These are phyloP conservation scores for Lottia scabra DNA, from an alignment of 2,888 invertebrate species.

Conservation along the genomic window DNA sequence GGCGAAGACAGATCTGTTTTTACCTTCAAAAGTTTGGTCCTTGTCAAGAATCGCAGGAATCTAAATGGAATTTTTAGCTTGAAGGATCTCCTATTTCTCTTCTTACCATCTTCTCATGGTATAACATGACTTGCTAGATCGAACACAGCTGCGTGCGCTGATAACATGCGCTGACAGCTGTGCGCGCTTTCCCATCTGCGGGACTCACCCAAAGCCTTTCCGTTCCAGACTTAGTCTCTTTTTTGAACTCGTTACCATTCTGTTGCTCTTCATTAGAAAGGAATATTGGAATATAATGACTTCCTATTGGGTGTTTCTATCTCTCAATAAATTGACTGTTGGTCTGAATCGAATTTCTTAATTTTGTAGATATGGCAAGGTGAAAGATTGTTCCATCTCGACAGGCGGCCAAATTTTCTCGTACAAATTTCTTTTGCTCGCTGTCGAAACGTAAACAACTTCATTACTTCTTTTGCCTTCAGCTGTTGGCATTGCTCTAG, in stretches of 20 bases:
- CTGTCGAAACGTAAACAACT: background rate
- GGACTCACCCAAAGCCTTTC: conserved; percentile 17
- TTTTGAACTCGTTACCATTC: conserved; percentile 11
- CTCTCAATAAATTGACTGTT: conserved; percentile 14
- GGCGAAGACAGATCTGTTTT: conserved; percentile 2
- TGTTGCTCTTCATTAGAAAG: conserved; percentile 17
- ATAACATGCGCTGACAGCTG: conserved; percentile 37
- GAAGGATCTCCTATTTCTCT: conserved; percentile 27
- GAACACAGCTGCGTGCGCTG: conserved; percentile 29
- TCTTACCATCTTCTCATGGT: conserved; percentile 8
- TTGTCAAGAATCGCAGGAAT: conserved; percentile 27
- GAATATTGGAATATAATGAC: conserved; percentile 22
- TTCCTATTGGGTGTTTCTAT: conserved; percentile 19
- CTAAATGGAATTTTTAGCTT: conserved; percentile 27
- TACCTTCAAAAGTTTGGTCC: background rate
- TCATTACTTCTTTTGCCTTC: background rate
- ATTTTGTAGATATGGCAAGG: background rate
- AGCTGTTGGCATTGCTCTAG: conserved; percentile 2
- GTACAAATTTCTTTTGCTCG: conserved; percentile 1
- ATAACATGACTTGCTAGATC: conserved; percentile 11
- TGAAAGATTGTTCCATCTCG: background rate
- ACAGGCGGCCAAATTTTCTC: background rate
- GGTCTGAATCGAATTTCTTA: too few species aligned
- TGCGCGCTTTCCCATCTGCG: conserved; percentile 22
- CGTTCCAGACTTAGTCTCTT: conserved; percentile 4